Base-by-base conservation (phyloP, 2,113 vertebrate genomes). In the Gavialis gangeticus region DNA sequence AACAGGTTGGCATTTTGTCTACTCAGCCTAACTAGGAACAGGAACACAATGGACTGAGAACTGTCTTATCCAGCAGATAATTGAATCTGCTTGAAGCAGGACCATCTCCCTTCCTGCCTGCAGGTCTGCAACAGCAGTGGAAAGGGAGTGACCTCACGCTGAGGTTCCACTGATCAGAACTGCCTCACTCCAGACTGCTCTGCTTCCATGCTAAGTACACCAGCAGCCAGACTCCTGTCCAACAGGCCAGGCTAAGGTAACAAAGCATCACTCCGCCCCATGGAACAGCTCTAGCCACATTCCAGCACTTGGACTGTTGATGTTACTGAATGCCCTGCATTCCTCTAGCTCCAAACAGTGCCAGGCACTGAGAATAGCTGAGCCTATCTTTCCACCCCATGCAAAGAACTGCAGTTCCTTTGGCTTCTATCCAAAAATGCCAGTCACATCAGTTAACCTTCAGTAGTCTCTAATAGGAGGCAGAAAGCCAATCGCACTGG, bases 321-420 rank as follows among this genome's bases (percentile, higher is more conserved):
- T 75, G 96, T 87, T 93, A 94, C 96, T 84, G 75, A 91, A 76
- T 15, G 12, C 75, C 57, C 91, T 25, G 90, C 88, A 85, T 95
- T 97, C 96, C 96, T 96, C 73, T 0, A 2, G 79, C 63, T 90
- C 89, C 96, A 92, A 71, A 67, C 82, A 75, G 98, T 98, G 95
- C 98, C 97, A 98, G 98, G 98, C 98, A 27, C 97, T n/a, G 7
- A 34, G 55, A 95, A 94, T 92, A 46, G 1, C 93, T 55, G 58
- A 96, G 89, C 85, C 96, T 69, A 79, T 92, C 91, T 27, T 96
- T 80, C 85, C 22, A 0, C 28, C 6, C 76, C 1, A 4, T 1
- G 85, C 46, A 91, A 71, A 87, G 85, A 84, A 90, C 89, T 79
- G 58, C 88, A 54, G 95, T 92, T 92, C 90, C 54, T 85, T 79